Conservation (phyloP, 2,113 vertebrate genomes). For the Pleuronectes platessa region DNA sequence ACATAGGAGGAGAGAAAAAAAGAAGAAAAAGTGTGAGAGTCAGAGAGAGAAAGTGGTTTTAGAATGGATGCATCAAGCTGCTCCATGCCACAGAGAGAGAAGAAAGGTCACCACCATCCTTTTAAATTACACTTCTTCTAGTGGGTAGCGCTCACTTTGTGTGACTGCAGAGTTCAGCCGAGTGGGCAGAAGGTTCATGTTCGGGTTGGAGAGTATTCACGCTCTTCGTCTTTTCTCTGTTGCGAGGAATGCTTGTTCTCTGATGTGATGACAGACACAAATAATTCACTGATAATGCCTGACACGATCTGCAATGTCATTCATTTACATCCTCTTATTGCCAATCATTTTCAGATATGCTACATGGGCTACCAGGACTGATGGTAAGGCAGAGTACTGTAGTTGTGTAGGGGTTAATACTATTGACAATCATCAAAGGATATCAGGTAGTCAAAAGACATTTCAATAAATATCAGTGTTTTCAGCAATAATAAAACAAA, state of each 20-base stretch:
- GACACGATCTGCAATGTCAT: background rate
- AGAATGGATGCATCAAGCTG: slow-evolving; percentile 58
- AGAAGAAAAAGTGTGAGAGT: background rate
- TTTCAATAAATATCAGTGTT: background rate
- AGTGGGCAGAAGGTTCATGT: slow-evolving; percentile 44
- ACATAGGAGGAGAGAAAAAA: background rate
- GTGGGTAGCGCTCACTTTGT: slow-evolving; percentile 56
- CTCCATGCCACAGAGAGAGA: slow-evolving; percentile 44
- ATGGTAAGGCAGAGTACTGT: no score
- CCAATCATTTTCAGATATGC: background rate
- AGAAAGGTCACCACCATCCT: slow-evolving; percentile 64
- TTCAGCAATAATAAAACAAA: slow-evolving; percentile 9
- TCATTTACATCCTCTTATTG: background rate
- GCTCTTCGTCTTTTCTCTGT: slow-evolving; percentile 11
- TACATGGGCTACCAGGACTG: no score
- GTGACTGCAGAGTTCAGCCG: slow-evolving; percentile 44
- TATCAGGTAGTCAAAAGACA: background rate
- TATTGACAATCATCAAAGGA: no score
- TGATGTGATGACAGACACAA: slow-evolving; percentile 7
- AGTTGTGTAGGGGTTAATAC: no score
- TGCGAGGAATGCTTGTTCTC: background rate
- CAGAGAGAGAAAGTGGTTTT: slow-evolving; percentile 38
- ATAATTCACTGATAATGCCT: slow-evolving; percentile 6
- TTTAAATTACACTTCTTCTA: slow-evolving; percentile 67
- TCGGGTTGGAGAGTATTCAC: slow-evolving; percentile 16